These are phyloP conservation scores for Sebastes dallii DNA, from an alignment of 2,797 vertebrate genomes.

Conservation along the genomic window DNA sequence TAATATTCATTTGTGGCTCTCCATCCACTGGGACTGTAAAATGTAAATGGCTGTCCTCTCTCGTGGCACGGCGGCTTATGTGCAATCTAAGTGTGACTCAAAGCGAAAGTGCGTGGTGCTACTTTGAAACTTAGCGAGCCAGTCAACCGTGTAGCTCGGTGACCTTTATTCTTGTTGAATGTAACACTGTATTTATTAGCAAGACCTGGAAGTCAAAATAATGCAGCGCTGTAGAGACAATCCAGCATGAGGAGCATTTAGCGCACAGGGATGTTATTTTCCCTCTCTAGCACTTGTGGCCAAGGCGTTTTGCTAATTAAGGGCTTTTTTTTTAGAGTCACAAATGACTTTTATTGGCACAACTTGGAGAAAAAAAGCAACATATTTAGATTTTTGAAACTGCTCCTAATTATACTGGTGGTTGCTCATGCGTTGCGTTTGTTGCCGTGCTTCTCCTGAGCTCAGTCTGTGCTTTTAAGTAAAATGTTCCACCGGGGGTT, in stretches of 20 bases:
- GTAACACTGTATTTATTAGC: constrained; percentile 14
- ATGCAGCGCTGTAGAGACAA: constrained; percentile 2
- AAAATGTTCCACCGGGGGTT: constrained; percentile 36
- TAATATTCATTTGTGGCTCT: constrained; percentile 73
- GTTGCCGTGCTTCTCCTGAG: constrained; percentile 20
- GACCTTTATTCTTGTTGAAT: constrained; percentile 19
- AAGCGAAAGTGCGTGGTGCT: constrained; percentile 14
- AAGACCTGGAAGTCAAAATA: constrained; percentile 9
- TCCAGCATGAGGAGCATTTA: constrained; percentile 16
- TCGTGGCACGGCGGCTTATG: constrained; percentile 32
- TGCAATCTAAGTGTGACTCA: constrained; percentile 44
- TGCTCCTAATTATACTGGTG: constrained; percentile 41
- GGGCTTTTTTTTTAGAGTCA: neutral
- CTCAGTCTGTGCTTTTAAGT: constrained; percentile 53
- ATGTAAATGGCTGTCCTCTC: constrained; percentile 59
- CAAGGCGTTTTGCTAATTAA: constrained; percentile 54
- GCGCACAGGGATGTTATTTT: constrained; percentile 33
- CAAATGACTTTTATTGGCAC: constrained; percentile 51
- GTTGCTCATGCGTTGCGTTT: constrained; percentile 37
- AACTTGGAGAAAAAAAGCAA: constrained; percentile 28
- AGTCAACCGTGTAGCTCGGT: constrained; percentile 9
- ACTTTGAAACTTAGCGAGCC: constrained; percentile 15
- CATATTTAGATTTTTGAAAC: constrained; percentile 54
- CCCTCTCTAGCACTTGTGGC: constrained; percentile 20
- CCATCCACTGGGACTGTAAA: constrained; percentile 45